Evolutionary conservation across 1,140 invertebrate species (phyloP).

Genomic region (Solenopsis fugax): DNA sequence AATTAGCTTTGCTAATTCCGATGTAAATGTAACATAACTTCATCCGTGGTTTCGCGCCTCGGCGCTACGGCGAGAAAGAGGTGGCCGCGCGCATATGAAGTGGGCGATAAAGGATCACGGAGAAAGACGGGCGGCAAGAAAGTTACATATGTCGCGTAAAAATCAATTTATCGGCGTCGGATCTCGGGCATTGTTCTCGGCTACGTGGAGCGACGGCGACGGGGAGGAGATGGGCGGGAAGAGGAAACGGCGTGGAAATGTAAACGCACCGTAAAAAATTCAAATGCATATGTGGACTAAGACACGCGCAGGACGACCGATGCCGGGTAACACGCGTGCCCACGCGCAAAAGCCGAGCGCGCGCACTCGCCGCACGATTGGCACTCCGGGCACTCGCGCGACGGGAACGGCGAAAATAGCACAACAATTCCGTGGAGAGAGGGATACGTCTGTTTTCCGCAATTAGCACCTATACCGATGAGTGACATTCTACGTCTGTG

Average conservation of each 20-base stretch:
- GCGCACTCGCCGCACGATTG: conserved; percentile 35
- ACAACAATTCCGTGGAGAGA: neutral
- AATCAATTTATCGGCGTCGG: conserved; percentile 85
- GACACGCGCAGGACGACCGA: conserved; percentile 60
- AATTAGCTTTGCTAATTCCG: conserved; percentile 86
- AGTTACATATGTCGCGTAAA: conserved; percentile 82
- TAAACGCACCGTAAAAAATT: conserved; percentile 71
- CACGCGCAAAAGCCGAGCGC: too few species aligned
- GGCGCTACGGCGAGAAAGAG: conserved; percentile 12
- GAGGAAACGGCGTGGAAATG: conserved; percentile 70
- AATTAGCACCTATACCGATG: conserved; percentile 56
- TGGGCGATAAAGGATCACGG: conserved; percentile 40
- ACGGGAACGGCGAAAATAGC: conserved; percentile 22
- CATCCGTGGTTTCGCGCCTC: conserved; percentile 72
- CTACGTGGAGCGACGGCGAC: conserved; percentile 8
- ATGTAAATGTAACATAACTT: conserved; percentile 85
- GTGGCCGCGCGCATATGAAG: conserved; percentile 45
- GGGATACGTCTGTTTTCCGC: conserved; percentile 33
- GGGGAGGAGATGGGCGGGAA: neutral
- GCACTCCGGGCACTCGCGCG: conserved; percentile 45
- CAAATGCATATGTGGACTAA: conserved; percentile 66
- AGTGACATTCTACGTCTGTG: conserved; percentile 58
- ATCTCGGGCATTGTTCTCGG: conserved; percentile 84
- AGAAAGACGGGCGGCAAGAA: conserved; percentile 44
- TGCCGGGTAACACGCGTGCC: too few species aligned